phyloP scores from a whole-genome alignment of 2,888 invertebrate species.

The Drosophila tanythrix region DNA sequence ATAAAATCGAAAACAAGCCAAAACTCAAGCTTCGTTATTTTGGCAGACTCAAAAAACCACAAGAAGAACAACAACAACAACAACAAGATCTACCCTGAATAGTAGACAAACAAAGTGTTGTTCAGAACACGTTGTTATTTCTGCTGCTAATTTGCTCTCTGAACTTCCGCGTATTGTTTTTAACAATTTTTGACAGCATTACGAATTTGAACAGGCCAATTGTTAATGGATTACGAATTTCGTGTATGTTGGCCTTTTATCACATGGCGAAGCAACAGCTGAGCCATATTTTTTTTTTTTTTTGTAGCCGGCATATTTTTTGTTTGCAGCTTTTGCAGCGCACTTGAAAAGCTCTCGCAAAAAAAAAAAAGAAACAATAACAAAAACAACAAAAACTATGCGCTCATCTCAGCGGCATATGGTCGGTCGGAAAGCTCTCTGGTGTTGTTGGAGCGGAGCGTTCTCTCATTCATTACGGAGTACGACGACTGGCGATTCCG shows the following conservation, averaged over 20 bases:
- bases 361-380: neutral
- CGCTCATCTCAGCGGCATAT: conserved; percentile 4
- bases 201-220: conserved; percentile 24
- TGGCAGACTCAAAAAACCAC: neutral
- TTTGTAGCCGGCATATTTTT: conserved; percentile 45
- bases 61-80: neutral
- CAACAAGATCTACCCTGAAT: neutral
- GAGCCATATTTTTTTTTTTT: conserved; percentile 27
- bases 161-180: conserved; percentile 58
- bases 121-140: conserved; percentile 19
- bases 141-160: conserved; percentile 15
- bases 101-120: conserved; percentile 29
- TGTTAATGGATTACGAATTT: conserved; percentile 28
- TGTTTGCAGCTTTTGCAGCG: conserved; percentile 1
- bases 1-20: conserved; percentile 37
- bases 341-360: conserved; percentile 58
- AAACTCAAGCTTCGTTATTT: conserved; percentile 17
- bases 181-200: conserved; percentile 26
- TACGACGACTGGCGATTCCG: conserved; percentile 16
- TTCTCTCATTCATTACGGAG: conserved; percentile 11
- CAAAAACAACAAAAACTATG: neutral
- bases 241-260: conserved; percentile 13
- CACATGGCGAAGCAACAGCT: conserved; percentile 52
- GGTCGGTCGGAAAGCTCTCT: conserved; percentile 38
- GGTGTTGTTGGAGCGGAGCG: conserved; percentile 23